A percentile compares a stretch with the other conserved stretches of the same genome.
phyloP scores from a whole-genome alignment of 2,113 vertebrate species.

The Halichoerus grypus region DNA sequence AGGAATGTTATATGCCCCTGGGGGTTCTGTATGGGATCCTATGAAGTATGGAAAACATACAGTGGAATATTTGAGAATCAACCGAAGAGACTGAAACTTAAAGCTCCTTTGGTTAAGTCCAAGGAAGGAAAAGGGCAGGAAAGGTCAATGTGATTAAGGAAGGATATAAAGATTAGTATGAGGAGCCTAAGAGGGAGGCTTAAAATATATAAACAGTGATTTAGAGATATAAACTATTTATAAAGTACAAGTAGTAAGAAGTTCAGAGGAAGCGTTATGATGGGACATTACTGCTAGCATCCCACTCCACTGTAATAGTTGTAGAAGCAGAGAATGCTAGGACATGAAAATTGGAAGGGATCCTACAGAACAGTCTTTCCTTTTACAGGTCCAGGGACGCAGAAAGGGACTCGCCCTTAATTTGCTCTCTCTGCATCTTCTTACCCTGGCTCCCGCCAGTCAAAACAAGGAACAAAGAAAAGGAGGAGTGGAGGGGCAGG shows the following conservation, averaged over 20 bases:
- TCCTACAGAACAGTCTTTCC: neutral
- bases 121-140: conserved; percentile 80
- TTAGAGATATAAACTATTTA: conserved; percentile 74
- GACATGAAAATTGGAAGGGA: neutral
- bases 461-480: conserved; percentile 40
- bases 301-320: neutral
- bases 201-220: conserved; percentile 59
- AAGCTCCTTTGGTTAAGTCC: conserved; percentile 79
- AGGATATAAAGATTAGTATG: conserved; percentile 77
- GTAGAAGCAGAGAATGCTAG: neutral
- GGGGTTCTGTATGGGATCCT: conserved; percentile 78
- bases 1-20: conserved; percentile 79
- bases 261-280: conserved; percentile 50
- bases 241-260: conserved; percentile 50
- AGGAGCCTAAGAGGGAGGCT: conserved; percentile 71
- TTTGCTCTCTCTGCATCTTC: neutral
- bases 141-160: conserved; percentile 81
- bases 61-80: conserved; percentile 80
- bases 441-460: neutral
- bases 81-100: conserved; percentile 81
- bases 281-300: neutral
- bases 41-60: conserved; percentile 82
- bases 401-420: conserved; percentile 2
- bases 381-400: neutral
- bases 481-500: neutral